phyloP scores from a whole-genome alignment of 2,888 invertebrate genomes.

The Ennomos fuscantarius region DNA sequence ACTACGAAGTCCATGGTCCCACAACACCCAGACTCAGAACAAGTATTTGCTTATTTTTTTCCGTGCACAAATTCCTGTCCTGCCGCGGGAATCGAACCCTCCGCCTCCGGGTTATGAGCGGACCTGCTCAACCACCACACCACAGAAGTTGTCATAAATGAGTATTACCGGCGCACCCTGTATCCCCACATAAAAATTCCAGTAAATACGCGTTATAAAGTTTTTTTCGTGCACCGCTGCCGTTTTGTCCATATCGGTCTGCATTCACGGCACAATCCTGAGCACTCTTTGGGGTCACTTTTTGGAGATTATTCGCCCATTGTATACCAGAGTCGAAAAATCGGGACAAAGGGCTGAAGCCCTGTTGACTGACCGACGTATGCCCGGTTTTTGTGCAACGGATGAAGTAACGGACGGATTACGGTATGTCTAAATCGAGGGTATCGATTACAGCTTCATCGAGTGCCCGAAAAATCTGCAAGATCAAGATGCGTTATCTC shows the following conservation, averaged over 20 bases:
- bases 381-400: conserved; percentile 53
- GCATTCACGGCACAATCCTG: conserved; percentile 64
- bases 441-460: conserved; percentile 70
- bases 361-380: conserved; percentile 74
- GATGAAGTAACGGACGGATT: conserved; percentile 57
- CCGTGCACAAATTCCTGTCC: too few relatives aligned
- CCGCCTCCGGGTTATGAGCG: too few relatives aligned
- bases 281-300: conserved; percentile 83
- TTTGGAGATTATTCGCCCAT: conserved; percentile 79
- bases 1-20: too few relatives aligned
- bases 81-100: too few relatives aligned
- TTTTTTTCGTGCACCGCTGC: conserved; percentile 62
- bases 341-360: conserved; percentile 65
- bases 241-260: conserved; percentile 57
- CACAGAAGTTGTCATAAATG: too few relatives aligned
- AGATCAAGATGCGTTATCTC: conserved; percentile 41
- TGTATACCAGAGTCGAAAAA: conserved; percentile 75
- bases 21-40: too few relatives aligned
- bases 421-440: conserved; percentile 40
- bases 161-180: conserved; percentile 62
- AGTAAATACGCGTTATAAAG: conserved; percentile 62
- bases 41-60: too few relatives aligned
- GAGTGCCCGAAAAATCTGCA: conserved; percentile 43
- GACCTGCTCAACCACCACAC: too few relatives aligned
- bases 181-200: conserved; percentile 59